Percentiles rank a stretch among this genome's conserved stretches.
These are phyloP conservation scores for Hydrolagus colliei DNA, from an alignment of 2,797 vertebrate species.

Conservation along the genomic window DNA sequence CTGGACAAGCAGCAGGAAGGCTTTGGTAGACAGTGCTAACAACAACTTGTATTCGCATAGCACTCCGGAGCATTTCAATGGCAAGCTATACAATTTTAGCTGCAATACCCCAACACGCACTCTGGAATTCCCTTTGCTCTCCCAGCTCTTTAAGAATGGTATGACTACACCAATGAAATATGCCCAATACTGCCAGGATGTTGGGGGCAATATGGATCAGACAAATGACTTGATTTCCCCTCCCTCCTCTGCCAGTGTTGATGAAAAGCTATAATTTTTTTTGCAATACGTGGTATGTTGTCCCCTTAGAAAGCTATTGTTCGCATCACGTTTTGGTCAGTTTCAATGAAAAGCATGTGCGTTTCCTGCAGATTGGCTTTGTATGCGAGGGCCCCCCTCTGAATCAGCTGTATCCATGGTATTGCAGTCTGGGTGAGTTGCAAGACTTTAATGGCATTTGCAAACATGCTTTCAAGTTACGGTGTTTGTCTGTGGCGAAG, in stretches of 20 bases:
- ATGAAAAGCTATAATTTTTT: neutral
- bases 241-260: neutral
- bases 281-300: too few species aligned
- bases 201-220: neutral
- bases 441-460: neutral
- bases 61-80: too few species aligned
- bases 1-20: too few species aligned
- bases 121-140: neutral
- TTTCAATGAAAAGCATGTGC: neutral
- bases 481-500: neutral
- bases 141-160: neutral
- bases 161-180: neutral
- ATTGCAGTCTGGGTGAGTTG: neutral
- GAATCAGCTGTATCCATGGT: neutral
- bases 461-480: neutral
- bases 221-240: neutral
- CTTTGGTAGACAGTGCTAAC: too few species aligned
- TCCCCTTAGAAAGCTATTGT: neutral
- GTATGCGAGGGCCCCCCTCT: neutral
- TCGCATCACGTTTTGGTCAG: neutral
- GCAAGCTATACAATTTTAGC: too few species aligned
- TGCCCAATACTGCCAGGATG: too few species aligned
- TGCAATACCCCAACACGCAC: too few species aligned
- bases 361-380: neutral
- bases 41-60: too few species aligned